Evolutionary conservation across 2,797 vertebrate genomes (phyloP).

Genomic region (Manis javanica): DNA sequence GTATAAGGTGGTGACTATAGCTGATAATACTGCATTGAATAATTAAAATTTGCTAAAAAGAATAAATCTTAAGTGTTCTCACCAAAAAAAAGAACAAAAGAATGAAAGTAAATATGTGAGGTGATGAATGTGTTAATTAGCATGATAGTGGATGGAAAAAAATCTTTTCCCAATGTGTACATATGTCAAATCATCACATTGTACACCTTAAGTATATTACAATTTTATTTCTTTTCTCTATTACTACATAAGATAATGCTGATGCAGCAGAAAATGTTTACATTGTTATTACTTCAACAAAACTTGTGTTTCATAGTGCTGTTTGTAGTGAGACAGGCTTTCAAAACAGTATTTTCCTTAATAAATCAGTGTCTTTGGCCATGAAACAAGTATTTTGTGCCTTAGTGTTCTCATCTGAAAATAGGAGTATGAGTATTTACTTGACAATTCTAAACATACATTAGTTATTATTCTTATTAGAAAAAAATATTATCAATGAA

Average conservation of each 20-base stretch:
- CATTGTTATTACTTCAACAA: not conserved
- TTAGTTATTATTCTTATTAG: not conserved
- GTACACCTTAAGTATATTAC: not conserved
- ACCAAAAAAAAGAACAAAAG: not conserved
- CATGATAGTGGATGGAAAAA: too few relatives aligned
- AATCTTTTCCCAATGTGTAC: not conserved
- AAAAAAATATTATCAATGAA: not conserved
- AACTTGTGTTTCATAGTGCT: not conserved
- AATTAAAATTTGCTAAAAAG: not conserved
- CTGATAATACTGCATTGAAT: not conserved
- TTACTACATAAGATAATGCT: not conserved
- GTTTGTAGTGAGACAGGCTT: not conserved
- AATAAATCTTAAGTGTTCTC: not conserved
- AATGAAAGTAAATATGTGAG: not conserved
- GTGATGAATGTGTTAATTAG: not conserved
- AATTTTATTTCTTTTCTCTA: not conserved
- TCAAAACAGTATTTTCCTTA: not conserved
- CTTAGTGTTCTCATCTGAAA: not conserved
- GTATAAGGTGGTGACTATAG: not conserved
- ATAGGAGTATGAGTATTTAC: not conserved
- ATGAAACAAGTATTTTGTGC: not conserved
- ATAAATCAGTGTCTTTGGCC: not conserved
- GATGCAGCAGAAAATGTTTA: not conserved
- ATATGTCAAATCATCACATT: not conserved
- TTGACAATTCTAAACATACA: not conserved